Evolutionary conservation across 2,797 vertebrate species (phyloP).

Genomic region (Lacerta viridis): DNA sequence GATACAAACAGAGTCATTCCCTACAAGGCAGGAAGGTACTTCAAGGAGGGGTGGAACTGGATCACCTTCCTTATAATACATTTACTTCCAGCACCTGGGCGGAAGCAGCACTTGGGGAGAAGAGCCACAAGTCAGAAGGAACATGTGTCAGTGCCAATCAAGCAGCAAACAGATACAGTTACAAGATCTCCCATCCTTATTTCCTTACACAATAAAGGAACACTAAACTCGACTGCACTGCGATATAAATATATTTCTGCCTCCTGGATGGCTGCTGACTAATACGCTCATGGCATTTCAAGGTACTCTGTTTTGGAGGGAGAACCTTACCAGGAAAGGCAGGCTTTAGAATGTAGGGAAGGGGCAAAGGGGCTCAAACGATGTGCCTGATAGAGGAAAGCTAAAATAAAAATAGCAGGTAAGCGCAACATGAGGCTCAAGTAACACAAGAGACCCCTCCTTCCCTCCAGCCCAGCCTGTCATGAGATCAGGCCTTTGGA

Average conservation of each 20-base stretch:
- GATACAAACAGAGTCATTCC: background rate
- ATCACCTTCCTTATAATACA: too few species aligned
- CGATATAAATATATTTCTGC: constrained; percentile 20
- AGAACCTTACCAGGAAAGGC: background rate
- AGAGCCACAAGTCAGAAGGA: background rate
- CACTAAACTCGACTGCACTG: background rate
- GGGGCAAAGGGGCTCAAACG: background rate
- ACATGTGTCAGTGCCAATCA: constrained; percentile 28
- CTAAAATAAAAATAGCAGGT: background rate
- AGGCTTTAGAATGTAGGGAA: background rate
- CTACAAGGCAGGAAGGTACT: background rate
- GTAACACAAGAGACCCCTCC: background rate
- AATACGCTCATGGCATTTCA: background rate
- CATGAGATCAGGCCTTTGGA: background rate
- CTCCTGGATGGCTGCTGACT: background rate
- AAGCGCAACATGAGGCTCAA: background rate
- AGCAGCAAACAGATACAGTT: constrained; percentile 1
- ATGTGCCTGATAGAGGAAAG: background rate
- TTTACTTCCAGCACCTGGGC: background rate
- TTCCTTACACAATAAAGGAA: constrained; percentile 31
- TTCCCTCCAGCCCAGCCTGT: background rate
- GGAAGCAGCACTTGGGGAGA: background rate
- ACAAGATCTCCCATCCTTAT: background rate
- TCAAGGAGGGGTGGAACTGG: background rate
- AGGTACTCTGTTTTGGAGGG: background rate